Evolutionary conservation across 2,888 invertebrate genomes (phyloP), one percentile per base, ranked within the genome.

Genomic region (Slavum lentiscoides): DNA sequence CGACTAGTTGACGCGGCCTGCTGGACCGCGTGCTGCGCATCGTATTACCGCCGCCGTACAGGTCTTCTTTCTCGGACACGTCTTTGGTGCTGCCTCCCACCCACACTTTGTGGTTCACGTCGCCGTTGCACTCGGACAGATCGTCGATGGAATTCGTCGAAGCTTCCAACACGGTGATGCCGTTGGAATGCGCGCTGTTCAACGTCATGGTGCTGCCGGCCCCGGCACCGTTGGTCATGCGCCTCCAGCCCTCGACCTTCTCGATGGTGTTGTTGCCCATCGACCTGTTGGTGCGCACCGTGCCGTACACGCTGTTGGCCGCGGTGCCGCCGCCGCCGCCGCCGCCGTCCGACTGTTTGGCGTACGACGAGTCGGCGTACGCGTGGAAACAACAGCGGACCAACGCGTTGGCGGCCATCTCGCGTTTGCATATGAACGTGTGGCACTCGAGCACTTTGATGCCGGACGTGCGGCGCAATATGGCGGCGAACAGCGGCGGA

Each of bases 361-460:
- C 96, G 87, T 96, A 96, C 84, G 95, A 95, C 84, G 95, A 95
- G 87, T 97, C 97, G 0, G 97, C 97, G 88, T 97, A 98, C 73
- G 97, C 96, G 88, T 97, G 97, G 88, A 98, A 98, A 88, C 97
- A 97, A 88, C 97, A 97, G 85, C 96, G 90, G 83, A 98, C 98
- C 86, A 99, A 90, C 84, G 98, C 98, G 87, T 98, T 96, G 83
- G 98, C 98, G 69, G 98, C 98, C 86, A 96, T 94, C 87, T 97
- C 96, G 82, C 96, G 92, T 85, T 97, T 95, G 88, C 97, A 97
- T 85, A 99, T 96, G 88, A 99, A 98, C 83, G 97, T 97, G 88
- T 99, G 98, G 88, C 98, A 98, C 88, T 99, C 99, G 83, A 99
- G 90, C 81, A 97, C 97, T 88, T 98, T 98, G 85, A 98, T 97